Evolutionary conservation across 2,113 vertebrate genomes (phyloP).

Genomic region (Dryoscopus gambensis): DNA sequence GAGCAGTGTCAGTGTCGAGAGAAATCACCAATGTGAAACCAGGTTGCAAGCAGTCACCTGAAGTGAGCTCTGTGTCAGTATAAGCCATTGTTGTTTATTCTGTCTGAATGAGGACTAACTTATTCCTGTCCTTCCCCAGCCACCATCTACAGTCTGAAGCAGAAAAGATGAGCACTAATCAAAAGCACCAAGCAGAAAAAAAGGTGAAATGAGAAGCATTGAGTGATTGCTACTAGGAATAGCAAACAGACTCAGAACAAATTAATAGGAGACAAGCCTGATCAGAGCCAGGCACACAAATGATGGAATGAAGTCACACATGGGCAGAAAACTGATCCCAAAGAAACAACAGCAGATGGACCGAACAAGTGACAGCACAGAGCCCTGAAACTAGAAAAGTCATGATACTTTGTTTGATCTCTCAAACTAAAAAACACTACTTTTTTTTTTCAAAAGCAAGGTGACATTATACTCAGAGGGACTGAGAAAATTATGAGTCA

Average conservation of each 20-base stretch:
- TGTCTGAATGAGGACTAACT: neutral
- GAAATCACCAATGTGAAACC: neutral
- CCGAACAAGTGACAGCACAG: neutral
- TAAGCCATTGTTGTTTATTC: neutral
- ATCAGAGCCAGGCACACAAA: neutral
- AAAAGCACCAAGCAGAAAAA: neutral
- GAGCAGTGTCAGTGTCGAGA: neutral
- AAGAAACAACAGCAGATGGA: neutral
- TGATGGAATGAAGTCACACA: neutral
- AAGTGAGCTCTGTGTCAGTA: neutral
- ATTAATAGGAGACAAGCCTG: neutral
- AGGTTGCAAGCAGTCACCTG: neutral
- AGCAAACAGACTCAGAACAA: neutral
- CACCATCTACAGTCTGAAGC: neutral
- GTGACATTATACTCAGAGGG: neutral
- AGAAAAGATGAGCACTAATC: neutral
- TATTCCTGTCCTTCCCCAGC: neutral
- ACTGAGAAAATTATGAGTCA: neutral
- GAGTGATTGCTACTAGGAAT: neutral
- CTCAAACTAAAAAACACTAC: neutral
- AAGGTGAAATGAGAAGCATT: neutral
- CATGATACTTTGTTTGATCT: neutral
- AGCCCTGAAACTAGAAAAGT: neutral
- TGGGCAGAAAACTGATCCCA: neutral
- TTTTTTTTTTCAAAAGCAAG: neutral